Conservation (phyloP, 2,113 vertebrate genomes). For the Myocastor coypus region DNA sequence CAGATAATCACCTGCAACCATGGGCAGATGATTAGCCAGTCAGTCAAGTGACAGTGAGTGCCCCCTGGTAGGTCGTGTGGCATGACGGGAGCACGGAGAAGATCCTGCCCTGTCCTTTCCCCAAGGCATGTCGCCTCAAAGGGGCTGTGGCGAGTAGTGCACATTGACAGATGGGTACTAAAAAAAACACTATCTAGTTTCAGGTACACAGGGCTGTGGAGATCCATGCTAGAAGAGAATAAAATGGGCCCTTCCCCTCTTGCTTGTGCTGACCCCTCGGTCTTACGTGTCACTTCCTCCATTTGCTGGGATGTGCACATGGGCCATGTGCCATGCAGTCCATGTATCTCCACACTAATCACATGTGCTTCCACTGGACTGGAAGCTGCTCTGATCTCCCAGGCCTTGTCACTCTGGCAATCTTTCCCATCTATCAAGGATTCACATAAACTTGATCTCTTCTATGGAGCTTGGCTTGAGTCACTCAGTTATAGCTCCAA, state of each 20-base stretch:
- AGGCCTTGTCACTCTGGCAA: not conserved
- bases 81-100: not conserved
- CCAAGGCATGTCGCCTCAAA: not conserved
- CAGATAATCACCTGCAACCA: constrained; percentile 59
- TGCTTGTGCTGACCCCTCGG: no score
- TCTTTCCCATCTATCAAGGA: constrained; percentile 29
- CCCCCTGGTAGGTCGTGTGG: not conserved
- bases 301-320: not conserved
- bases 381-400: not conserved
- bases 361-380: not conserved
- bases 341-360: not conserved
- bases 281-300: not conserved
- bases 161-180: not conserved
- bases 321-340: not conserved
- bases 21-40: not conserved
- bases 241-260: not conserved
- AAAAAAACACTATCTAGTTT: not conserved
- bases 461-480: not conserved
- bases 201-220: not conserved
- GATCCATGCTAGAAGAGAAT: not conserved
- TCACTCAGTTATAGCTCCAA: not conserved
- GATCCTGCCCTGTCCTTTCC: not conserved
- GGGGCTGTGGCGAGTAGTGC: not conserved
- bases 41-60: not conserved
- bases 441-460: not conserved